Base-by-base conservation (phyloP, 1,140 invertebrate species). In the Drosophila sproati region DNA sequence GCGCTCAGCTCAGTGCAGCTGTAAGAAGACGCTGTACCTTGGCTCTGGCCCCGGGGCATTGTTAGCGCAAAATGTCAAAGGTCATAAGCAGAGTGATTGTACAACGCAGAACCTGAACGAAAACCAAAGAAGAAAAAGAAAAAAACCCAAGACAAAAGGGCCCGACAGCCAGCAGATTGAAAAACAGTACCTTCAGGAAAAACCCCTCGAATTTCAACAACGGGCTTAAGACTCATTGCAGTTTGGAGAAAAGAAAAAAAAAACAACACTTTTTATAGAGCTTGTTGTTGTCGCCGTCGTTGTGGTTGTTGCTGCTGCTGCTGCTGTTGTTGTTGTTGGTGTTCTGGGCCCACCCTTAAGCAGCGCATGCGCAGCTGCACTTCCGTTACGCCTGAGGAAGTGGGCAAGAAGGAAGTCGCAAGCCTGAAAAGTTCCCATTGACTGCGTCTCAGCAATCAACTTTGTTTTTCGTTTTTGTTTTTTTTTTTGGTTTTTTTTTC, bases 61-160 rank as follows among this genome's bases (percentile, higher is more conserved):
- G 74, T 78, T 64, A 67, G 75, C 78, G 67, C 61, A 87, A 74
- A 77, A 87, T 87, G 83, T 87, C 83, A 87, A 80, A 87, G 83
- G 83, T 88, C 83, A 83, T 88, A 82, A 77, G 77, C 82, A 56
- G 20, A 20, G 68, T 66, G 54, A 75, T 75, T 75, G 68, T 76
- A 54, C 57, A 47, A 70, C 4, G 52, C 37, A 74, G 41, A 74
- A 74, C 56, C 67, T 73, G 62, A 73, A 52, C 45, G 52, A 51
- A 67, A 64, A 8, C 32, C 62, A 31, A 55, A 64, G 55, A 55
- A 45, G 35, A 45, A 68, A 20, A 29, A 54, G n/a, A 69, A 69
- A n/a, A 61, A 54, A 67, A 80, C 48, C 29, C 63, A 78, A 87
- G 76, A 76, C 75, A 86, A 78, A 70, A 8, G 43, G 37, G 31